Conservation (phyloP, 2,113 vertebrate genomes). For the Peucedramus taeniatus region DNA sequence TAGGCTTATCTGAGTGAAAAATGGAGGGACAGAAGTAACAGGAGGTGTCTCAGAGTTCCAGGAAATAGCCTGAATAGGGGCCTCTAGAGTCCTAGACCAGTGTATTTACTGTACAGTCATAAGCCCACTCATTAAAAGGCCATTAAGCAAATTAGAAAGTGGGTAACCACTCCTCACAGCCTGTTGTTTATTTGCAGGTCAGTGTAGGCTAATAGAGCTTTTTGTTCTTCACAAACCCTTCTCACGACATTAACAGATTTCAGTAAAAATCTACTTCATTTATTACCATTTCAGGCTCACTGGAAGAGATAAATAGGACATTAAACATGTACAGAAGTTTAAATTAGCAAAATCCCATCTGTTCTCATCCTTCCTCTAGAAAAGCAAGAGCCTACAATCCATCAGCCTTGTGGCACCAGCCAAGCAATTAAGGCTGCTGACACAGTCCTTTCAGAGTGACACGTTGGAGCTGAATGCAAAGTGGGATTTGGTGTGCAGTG, state of each 20-base stretch:
- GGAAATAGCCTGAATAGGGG: neutral
- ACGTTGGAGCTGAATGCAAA: constrained; percentile 13
- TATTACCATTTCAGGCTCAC: constrained; percentile 57
- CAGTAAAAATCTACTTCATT: constrained; percentile 43
- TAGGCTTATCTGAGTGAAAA: neutral
- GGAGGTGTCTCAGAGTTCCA: neutral
- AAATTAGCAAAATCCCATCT: constrained; percentile 66
- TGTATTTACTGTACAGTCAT: constrained; percentile 35
- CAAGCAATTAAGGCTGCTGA: constrained; percentile 47
- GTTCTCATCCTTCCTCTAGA: constrained; percentile 31
- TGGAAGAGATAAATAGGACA: constrained; percentile 63
- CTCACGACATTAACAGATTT: constrained; percentile 47
- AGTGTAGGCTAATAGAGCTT: constrained; percentile 48
- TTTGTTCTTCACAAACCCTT: constrained; percentile 50
- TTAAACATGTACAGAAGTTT: constrained; percentile 62
- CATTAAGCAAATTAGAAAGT: constrained; percentile 55
- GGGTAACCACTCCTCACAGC: constrained; percentile 42
- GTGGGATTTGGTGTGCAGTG: neutral
- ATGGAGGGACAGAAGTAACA: neutral
- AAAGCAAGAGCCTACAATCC: constrained; percentile 24
- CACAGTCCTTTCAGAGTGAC: constrained; percentile 24
- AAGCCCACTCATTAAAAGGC: constrained; percentile 47
- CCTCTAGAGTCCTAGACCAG: neutral
- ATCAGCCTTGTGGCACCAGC: constrained; percentile 47
- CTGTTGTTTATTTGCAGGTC: constrained; percentile 61